phyloP scores from a whole-genome alignment of 1,140 invertebrate genomes.

The Diuraphis noxia region DNA sequence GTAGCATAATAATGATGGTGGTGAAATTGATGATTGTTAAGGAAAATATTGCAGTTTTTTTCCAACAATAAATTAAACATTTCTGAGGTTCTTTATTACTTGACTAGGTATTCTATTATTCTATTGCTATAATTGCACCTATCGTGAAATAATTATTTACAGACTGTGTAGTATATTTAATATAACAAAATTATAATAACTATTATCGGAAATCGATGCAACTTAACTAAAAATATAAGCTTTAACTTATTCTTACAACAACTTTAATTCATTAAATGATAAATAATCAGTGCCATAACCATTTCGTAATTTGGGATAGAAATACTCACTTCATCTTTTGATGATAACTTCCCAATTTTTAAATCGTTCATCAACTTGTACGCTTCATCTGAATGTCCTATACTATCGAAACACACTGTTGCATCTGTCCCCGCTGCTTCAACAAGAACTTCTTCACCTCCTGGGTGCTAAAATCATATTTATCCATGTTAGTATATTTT shows the following conservation, averaged over 20 bases:
- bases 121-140: too few relatives aligned
- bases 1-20: too few relatives aligned
- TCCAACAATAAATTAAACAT: background rate
- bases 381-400: constrained; percentile 57
- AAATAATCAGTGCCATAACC: too few relatives aligned
- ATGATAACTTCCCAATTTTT: constrained; percentile 55
- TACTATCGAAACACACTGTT: constrained; percentile 57
- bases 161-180: background rate
- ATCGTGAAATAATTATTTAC: background rate
- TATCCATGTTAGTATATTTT: background rate
- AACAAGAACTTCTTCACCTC: constrained; percentile 57
- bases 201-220: background rate
- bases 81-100: background rate
- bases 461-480: constrained; percentile 56
- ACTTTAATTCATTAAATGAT: too few relatives aligned
- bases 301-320: too few relatives aligned
- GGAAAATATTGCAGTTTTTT: background rate
- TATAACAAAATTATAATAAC: background rate
- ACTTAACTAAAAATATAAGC: too few relatives aligned
- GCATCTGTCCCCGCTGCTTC: constrained; percentile 56
- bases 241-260: too few relatives aligned
- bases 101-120: too few relatives aligned
- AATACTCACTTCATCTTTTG: constrained; percentile 14
- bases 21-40: background rate
- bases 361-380: constrained; percentile 55